Evolutionary conservation across 2,797 vertebrate genomes (phyloP).

Genomic region (Chloroceryle inda): DNA sequence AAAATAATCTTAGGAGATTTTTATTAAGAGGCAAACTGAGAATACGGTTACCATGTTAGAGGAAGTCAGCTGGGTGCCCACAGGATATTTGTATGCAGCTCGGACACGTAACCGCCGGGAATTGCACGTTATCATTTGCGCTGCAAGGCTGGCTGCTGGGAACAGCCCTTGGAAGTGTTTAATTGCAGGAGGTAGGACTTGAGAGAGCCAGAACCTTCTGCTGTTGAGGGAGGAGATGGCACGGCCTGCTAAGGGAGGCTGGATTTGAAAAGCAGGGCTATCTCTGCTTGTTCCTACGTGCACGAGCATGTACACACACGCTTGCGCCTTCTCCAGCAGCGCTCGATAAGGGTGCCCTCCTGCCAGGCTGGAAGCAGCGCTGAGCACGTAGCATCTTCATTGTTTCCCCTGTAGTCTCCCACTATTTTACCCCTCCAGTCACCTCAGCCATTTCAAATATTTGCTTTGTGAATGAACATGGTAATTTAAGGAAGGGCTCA

Average conservation of each 20-base stretch:
- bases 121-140: neutral
- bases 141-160: neutral
- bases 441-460: neutral
- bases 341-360: rapidly evolving
- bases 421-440: neutral
- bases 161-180: neutral
- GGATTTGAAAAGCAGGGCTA: neutral
- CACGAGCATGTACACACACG: rapidly evolving
- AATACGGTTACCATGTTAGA: neutral
- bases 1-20: conserved; percentile 42
- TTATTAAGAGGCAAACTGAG: conserved; percentile 50
- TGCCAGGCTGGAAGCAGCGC: neutral
- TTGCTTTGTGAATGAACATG: neutral
- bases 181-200: neutral
- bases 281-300: neutral
- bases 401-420: neutral
- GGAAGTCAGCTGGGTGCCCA: conserved; percentile 37
- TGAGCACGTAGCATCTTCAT: rapidly evolving
- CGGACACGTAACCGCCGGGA: neutral
- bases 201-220: conserved; percentile 8
- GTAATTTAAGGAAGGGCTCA: neutral
- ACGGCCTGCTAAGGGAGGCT: neutral
- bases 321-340: neutral
- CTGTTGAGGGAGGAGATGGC: neutral
- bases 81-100: conserved; percentile 36